Conservation (phyloP, 2,113 vertebrate genomes). For the Otus sunia region DNA sequence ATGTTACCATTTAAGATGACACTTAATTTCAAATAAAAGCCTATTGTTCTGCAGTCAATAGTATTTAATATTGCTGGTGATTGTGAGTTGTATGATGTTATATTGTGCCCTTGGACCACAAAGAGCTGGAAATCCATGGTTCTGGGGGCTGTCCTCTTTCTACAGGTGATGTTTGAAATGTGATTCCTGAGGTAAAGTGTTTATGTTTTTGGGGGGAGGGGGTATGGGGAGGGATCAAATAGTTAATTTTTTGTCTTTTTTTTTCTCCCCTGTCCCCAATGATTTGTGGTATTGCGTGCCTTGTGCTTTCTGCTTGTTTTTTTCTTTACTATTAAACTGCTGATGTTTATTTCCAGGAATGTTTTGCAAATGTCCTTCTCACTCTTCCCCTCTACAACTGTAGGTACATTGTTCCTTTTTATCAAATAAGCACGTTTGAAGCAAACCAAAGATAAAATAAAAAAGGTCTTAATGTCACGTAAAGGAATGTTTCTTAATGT, state of each 20-base stretch:
- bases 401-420: slow-evolving; percentile 93
- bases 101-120: slow-evolving; percentile 52
- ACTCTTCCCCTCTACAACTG: slow-evolving; percentile 90
- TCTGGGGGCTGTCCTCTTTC: slow-evolving; percentile 69
- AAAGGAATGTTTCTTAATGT: slow-evolving; percentile 72
- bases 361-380: slow-evolving; percentile 89
- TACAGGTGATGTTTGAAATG: slow-evolving; percentile 78
- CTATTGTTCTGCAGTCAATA: slow-evolving; percentile 68
- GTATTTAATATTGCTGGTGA: slow-evolving; percentile 72
- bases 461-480: slow-evolving; percentile 75
- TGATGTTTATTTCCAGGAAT: slow-evolving; percentile 92
- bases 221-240: slow-evolving; percentile 55
- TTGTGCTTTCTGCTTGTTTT: slow-evolving; percentile 70
- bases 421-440: slow-evolving; percentile 86
- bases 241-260: slow-evolving; percentile 12
- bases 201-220: slow-evolving; percentile 66
- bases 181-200: slow-evolving; percentile 80
- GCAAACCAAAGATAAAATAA: slow-evolving; percentile 63
- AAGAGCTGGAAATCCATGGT: slow-evolving; percentile 65
- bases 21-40: slow-evolving; percentile 74
- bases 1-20: slow-evolving; percentile 74
- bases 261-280: background rate
- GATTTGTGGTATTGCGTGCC: slow-evolving; percentile 62
- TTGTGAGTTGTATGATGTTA: slow-evolving; percentile 68
- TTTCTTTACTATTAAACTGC: slow-evolving; percentile 84